Evolutionary conservation across 2,113 vertebrate genomes (phyloP).

Genomic region (Enhydra lutris): DNA sequence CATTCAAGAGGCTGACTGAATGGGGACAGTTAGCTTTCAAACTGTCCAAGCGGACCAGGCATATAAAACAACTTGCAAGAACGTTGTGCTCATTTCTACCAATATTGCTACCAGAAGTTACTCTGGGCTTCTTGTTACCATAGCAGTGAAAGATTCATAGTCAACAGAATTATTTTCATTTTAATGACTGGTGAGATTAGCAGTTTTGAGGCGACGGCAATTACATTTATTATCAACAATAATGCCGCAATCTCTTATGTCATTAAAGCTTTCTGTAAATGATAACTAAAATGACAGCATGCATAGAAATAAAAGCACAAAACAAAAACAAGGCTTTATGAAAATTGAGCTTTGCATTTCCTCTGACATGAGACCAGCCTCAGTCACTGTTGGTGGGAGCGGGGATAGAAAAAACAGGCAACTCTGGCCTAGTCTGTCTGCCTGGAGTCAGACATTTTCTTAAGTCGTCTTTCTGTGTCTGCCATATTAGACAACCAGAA

Average conservation of each 20-base stretch:
- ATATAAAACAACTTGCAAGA: background rate
- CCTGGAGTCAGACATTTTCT: background rate
- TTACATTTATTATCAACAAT: background rate
- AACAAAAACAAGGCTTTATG: background rate
- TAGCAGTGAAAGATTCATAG: background rate
- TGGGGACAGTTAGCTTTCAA: background rate
- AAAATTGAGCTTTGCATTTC: background rate
- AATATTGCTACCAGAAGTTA: background rate
- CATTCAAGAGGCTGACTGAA: background rate
- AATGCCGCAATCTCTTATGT: background rate
- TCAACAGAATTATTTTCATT: background rate
- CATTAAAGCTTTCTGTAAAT: background rate
- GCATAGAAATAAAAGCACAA: background rate
- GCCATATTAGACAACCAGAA: background rate
- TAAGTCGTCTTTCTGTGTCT: background rate
- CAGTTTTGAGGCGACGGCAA: background rate
- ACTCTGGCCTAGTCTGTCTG: background rate
- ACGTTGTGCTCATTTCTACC: background rate
- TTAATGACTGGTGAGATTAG: background rate
- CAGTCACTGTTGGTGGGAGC: background rate
- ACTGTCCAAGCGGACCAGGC: background rate
- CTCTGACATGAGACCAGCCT: background rate
- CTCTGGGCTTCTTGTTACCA: background rate
- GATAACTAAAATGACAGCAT: background rate
- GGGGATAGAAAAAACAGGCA: background rate